A percentile compares a stretch with the other conserved stretches of the same genome.
Conservation (phyloP, 2,113 vertebrate genomes). For the Neolamprologus toae region DNA sequence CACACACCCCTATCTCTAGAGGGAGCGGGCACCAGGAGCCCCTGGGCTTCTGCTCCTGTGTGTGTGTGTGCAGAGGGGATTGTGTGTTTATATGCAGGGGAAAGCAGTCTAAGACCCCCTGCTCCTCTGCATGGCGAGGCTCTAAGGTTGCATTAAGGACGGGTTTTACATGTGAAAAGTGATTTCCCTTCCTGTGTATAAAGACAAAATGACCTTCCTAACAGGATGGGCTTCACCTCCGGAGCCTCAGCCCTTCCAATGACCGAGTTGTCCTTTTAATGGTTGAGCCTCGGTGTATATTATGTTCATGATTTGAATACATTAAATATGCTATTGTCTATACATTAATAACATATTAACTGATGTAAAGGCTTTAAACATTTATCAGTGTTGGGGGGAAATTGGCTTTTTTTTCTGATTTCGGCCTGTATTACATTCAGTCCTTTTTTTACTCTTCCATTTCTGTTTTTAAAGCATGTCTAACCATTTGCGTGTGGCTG, state of each 20-base stretch:
- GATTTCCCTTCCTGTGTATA: slow-evolving; percentile 68
- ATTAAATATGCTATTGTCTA: not conserved
- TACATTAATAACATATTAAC: not conserved
- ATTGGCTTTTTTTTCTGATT: not conserved
- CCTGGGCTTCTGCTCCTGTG: slow-evolving; percentile 27
- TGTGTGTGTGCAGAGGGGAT: slow-evolving; percentile 5
- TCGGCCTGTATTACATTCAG: not conserved
- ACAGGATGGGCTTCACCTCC: slow-evolving; percentile 53
- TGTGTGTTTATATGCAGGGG: slow-evolving; percentile 39
- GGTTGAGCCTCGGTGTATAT: not conserved
- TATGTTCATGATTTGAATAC: not conserved
- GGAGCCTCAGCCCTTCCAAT: slow-evolving; percentile 12
- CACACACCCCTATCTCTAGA: slow-evolving; percentile 72
- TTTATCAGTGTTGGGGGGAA: not conserved
- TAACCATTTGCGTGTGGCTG: not conserved
- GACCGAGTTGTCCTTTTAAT: slow-evolving; percentile 8
- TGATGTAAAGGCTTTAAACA: not conserved
- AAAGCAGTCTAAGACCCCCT: slow-evolving; percentile 65
- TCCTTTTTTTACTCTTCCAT: not conserved
- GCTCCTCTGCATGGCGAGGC: slow-evolving; percentile 59
- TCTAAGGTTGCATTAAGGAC: slow-evolving; percentile 74
- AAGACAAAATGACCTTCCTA: slow-evolving; percentile 58
- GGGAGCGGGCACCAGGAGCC: slow-evolving; percentile 61
- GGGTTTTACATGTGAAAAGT: slow-evolving; percentile 77
- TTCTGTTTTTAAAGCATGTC: not conserved